Conservation (phyloP, 2,797 vertebrate genomes). For the Meriones psammophilus region DNA sequence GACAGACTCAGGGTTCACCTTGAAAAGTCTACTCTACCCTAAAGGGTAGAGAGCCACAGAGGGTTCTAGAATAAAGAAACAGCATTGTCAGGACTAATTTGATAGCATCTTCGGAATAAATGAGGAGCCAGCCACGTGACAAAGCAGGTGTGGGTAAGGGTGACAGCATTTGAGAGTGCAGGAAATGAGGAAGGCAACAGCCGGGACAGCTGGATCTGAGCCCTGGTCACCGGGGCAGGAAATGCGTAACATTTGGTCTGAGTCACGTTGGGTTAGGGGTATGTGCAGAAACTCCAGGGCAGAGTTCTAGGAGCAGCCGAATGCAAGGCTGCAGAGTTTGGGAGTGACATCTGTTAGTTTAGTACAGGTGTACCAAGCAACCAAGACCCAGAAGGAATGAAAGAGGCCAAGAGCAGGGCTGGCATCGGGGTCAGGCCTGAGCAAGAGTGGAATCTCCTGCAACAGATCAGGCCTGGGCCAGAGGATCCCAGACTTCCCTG, state of each 20-base stretch:
- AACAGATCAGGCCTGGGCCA: background rate
- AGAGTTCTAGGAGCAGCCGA: background rate
- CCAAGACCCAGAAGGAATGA: background rate
- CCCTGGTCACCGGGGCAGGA: background rate
- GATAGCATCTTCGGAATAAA: background rate
- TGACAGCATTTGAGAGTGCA: background rate
- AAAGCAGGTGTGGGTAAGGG: background rate
- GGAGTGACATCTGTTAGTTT: background rate
- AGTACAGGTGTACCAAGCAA: background rate
- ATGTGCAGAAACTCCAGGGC: background rate
- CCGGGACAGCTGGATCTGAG: background rate
- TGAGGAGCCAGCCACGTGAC: background rate
- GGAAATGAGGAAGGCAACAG: background rate
- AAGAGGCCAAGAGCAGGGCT: background rate
- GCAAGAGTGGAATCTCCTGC: background rate
- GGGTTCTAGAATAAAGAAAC: background rate
- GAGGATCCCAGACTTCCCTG: background rate
- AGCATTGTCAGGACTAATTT: background rate
- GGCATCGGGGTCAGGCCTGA: background rate
- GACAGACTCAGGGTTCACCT: background rate
- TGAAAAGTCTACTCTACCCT: background rate
- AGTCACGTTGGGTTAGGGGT: background rate
- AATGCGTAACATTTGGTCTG: background rate
- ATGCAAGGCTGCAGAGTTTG: background rate
- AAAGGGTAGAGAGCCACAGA: constrained; percentile 9